Evolutionary conservation across 2,888 invertebrate genomes (phyloP), one percentile per base, ranked within the genome.

Genomic region (Drosophila acutilabella): DNA sequence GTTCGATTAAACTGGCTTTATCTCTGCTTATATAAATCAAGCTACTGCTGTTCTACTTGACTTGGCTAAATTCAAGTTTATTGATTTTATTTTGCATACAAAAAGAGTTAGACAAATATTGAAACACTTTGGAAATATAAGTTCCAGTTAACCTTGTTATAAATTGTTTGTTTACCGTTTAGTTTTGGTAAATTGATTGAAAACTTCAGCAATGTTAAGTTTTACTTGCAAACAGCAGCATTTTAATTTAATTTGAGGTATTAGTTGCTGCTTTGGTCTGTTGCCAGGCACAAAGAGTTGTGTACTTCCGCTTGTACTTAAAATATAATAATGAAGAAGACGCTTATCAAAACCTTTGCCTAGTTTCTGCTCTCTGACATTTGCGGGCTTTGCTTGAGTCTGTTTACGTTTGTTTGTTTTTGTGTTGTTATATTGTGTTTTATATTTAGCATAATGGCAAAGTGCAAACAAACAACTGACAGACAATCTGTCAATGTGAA

Each of bases 361-460:
- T 62, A 53, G 38, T 18, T 10, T 53, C 10, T 52, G 72, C 50
- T 45, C 56, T 54, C n/a, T 68, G 76, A 58, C 75, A 75, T 68
- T 70, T 66, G 48, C 50, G 64, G 50, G 56, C 48, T n/a, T 20
- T 54, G 42, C 11, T 18, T 50, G 33, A 16, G 76, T 48, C 60
- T 74, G 61, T 74, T 70, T 71, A 33, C 57, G 62, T 50, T 58
- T 44, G 60, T 5, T 20, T 23, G 23, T 23, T 23, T 23, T 23
- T 6, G 23, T 23, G 23, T 54, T 74, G 26, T 58, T 45, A 56
- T 56, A 56, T 56, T 62, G 45, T 58, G 64, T 48, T 36, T 36
- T 88, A 80, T 86, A 75, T 82, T 86, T 80, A 82, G 69, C 71
- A 69, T 81, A 79, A 78, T 71, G 66, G 59, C 74, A 74, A 69